Conservation (phyloP, 2,888 invertebrate genomes). For the Meiosimyza platycephala region DNA sequence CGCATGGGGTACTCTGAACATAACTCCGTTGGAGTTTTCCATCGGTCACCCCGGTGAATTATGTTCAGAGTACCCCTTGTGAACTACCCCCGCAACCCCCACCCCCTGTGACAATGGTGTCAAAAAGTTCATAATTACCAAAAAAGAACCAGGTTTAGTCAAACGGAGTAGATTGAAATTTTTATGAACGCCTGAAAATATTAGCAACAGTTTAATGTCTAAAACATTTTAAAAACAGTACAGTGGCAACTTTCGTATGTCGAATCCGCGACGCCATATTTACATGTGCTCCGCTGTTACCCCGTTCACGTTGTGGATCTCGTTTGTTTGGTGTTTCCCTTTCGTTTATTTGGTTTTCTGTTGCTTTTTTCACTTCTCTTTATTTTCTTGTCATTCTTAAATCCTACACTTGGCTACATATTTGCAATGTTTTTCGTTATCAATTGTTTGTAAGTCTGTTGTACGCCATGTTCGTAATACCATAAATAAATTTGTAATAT, state of each 20-base stretch:
- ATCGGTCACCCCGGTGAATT: too few species aligned
- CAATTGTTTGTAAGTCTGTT: conserved; percentile 30
- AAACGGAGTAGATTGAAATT: too few species aligned
- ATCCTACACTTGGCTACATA: neutral
- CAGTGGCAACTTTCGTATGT: neutral
- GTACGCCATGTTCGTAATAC: conserved; percentile 18
- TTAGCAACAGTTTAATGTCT: too few species aligned
- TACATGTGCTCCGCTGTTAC: conserved; percentile 44
- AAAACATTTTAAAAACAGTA: too few species aligned
- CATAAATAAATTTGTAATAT: neutral
- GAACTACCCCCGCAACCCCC: too few species aligned
- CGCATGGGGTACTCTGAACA: too few species aligned
- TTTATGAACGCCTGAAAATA: too few species aligned
- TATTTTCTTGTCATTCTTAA: neutral
- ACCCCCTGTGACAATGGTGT: too few species aligned
- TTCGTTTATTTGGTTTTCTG: conserved; percentile 19
- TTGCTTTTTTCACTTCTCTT: neutral
- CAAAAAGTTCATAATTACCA: too few species aligned
- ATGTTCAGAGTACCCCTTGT: too few species aligned
- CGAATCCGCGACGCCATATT: conserved; percentile 63
- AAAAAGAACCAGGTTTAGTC: too few species aligned
- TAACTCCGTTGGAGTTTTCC: too few species aligned
- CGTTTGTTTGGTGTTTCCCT: conserved; percentile 4
- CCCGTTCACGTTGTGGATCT: conserved; percentile 26
- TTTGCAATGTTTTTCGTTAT: neutral